phyloP scores from a whole-genome alignment of 1,140 invertebrate genomes.

The Pseudomyrmex sp. region DNA sequence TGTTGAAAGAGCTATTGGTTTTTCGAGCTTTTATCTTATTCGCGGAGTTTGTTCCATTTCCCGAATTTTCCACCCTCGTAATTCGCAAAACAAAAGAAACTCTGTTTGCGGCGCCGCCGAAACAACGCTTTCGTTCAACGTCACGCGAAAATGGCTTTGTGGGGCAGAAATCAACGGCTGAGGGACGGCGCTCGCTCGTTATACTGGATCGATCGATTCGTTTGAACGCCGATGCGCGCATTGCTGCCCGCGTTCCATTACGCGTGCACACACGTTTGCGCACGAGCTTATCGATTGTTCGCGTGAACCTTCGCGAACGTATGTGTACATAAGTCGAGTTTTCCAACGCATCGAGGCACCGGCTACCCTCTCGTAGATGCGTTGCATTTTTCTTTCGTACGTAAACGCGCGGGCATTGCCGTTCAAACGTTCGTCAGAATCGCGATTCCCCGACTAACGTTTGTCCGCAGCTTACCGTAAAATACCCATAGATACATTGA shows the following conservation, averaged over 20 bases:
- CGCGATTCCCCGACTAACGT: conserved; percentile 46
- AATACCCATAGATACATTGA: conserved; percentile 28
- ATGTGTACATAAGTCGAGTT: neutral
- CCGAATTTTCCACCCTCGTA: conserved; percentile 13
- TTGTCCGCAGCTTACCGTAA: conserved; percentile 46
- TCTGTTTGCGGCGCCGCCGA: neutral
- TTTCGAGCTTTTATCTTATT: neutral
- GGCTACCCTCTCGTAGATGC: neutral
- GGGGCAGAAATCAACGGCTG: conserved; percentile 42
- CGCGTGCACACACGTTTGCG: conserved; percentile 31
- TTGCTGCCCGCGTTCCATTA: conserved; percentile 38
- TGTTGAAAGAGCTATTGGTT: too few relatives aligned
- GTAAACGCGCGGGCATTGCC: conserved; percentile 51
- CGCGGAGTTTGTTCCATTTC: conserved; percentile 15
- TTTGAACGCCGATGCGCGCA: conserved; percentile 77
- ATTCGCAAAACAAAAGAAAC: conserved; percentile 12
- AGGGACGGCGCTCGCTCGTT: conserved; percentile 55
- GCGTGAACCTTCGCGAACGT: neutral
- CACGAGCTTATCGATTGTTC: conserved; percentile 57
- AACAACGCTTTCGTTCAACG: conserved; percentile 29
- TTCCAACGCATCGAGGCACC: neutral
- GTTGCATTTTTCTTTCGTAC: neutral
- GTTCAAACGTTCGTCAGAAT: conserved; percentile 56
- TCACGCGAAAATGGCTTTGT: conserved; percentile 39
- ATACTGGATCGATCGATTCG: conserved; percentile 69